These are phyloP conservation scores for Chaetoderma sp. DNA, from an alignment of 2,888 invertebrate genomes.

Conservation along the genomic window DNA sequence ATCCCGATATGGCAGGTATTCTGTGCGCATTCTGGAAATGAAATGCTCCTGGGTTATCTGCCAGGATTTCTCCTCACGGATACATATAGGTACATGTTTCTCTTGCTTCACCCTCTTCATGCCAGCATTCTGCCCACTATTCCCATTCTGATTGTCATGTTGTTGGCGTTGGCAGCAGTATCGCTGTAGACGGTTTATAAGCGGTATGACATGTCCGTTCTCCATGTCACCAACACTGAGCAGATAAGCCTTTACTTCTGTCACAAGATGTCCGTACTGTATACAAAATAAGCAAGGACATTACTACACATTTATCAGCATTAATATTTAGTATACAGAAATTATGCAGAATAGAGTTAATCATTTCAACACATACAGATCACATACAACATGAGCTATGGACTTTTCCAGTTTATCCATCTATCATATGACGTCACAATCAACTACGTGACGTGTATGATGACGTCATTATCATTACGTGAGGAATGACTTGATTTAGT, in stretches of 20 bases:
- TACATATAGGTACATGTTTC: constrained; percentile 11
- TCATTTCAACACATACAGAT: too few species aligned
- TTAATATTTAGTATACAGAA: too few species aligned
- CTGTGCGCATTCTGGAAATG: constrained; percentile 43
- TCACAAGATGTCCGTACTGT: too few species aligned
- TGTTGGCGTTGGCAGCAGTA: constrained; percentile 34
- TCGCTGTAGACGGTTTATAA: constrained; percentile 38
- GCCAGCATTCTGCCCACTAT: constrained; percentile 4
- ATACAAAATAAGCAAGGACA: too few species aligned
- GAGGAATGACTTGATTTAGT: too few species aligned
- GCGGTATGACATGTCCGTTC: constrained; percentile 27
- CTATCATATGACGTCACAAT: too few species aligned
- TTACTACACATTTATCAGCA: too few species aligned
- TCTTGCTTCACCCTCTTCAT: background rate
- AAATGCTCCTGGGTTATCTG: constrained; percentile 49
- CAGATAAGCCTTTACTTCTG: background rate
- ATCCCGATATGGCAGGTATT: constrained; percentile 80
- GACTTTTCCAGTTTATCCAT: too few species aligned
- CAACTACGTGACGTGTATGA: too few species aligned
- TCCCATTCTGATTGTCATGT: background rate
- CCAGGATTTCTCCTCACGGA: constrained; percentile 56
- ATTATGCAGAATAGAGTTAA: too few species aligned
- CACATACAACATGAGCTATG: too few species aligned
- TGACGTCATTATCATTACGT: too few species aligned
- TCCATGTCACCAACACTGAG: background rate